Evolutionary conservation across 1,140 invertebrate species (phyloP).

Genomic region (Micrasema minimum): DNA sequence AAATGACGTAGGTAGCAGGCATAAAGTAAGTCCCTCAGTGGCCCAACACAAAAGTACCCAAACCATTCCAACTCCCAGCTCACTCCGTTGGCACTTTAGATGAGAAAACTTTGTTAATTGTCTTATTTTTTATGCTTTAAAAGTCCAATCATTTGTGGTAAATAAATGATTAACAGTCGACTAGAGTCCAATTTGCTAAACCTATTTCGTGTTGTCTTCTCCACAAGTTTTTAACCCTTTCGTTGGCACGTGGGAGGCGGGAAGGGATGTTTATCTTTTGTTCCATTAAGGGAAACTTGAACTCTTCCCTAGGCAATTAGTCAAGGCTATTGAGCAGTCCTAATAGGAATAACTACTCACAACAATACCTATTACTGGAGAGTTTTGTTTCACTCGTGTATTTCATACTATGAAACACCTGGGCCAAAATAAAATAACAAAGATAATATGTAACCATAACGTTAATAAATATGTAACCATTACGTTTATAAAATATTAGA

Average conservation of each 20-base stretch:
- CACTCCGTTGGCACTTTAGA: conserved; percentile 11
- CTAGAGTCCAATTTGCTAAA: conserved; percentile 31
- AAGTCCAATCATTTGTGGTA: conserved; percentile 35
- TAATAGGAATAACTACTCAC: conserved; percentile 1
- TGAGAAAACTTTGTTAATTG: conserved; percentile 35
- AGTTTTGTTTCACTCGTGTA: too few relatives aligned
- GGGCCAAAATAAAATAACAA: too few relatives aligned
- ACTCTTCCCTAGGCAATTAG: conserved; percentile 19
- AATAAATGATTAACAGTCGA: conserved; percentile 40
- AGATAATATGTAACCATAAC: too few relatives aligned
- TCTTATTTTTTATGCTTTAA: conserved; percentile 32
- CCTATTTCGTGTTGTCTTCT: conserved; percentile 31
- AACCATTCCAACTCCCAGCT: conserved; percentile 4
- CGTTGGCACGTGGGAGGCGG: background rate
- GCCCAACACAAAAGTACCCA: conserved; percentile 2
- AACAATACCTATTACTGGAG: too few relatives aligned
- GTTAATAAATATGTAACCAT: too few relatives aligned
- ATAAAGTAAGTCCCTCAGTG: background rate
- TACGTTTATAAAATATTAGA: too few relatives aligned
- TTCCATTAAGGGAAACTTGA: conserved; percentile 3
- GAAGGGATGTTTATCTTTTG: conserved; percentile 16
- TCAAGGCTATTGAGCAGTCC: conserved; percentile 2
- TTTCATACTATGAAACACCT: too few relatives aligned
- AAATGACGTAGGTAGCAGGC: too few relatives aligned
- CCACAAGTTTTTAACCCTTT: conserved; percentile 34